Conservation (phyloP, 2,888 invertebrate species). For the Xestia rhomboidea region DNA sequence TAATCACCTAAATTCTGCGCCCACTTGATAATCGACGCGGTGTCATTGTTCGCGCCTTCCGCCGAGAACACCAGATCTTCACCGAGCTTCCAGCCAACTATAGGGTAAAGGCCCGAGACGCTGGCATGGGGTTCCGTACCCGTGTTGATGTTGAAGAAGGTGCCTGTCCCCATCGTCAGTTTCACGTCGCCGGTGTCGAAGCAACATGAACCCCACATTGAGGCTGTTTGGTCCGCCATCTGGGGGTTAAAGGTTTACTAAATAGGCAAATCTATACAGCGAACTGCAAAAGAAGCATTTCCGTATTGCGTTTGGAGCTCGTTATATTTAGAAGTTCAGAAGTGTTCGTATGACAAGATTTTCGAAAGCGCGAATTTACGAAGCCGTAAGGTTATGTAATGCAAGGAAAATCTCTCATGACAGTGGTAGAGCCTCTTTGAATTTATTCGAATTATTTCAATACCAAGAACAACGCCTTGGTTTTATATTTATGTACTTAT, state of each 20-base stretch:
- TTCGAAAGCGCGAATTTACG: neutral
- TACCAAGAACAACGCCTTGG: neutral
- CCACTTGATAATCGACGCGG: constrained; percentile 97
- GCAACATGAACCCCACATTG: constrained; percentile 96
- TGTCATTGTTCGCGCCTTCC: constrained; percentile 97
- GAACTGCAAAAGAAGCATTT: too few relatives aligned
- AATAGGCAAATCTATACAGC: neutral
- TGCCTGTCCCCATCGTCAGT: constrained; percentile 97
- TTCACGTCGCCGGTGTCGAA: constrained; percentile 95
- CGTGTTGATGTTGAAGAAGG: constrained; percentile 96
- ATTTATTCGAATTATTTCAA: neutral
- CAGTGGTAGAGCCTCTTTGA: neutral
- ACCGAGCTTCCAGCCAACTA: constrained; percentile 95
- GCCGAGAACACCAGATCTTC: constrained; percentile 92
- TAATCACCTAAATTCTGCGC: constrained; percentile 92
- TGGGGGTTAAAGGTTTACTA: constrained; percentile 73
- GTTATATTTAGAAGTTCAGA: neutral
- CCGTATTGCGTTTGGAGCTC: too few relatives aligned
- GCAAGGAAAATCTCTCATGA: neutral
- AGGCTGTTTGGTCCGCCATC: constrained; percentile 97
- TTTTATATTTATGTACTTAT: neutral
- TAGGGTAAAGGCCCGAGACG: constrained; percentile 96
- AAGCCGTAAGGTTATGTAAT: too few relatives aligned
- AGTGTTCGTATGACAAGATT: neutral
- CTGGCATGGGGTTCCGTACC: constrained; percentile 94